Conservation (phyloP, 23 tunicate species). For the Styela plicata region DNA sequence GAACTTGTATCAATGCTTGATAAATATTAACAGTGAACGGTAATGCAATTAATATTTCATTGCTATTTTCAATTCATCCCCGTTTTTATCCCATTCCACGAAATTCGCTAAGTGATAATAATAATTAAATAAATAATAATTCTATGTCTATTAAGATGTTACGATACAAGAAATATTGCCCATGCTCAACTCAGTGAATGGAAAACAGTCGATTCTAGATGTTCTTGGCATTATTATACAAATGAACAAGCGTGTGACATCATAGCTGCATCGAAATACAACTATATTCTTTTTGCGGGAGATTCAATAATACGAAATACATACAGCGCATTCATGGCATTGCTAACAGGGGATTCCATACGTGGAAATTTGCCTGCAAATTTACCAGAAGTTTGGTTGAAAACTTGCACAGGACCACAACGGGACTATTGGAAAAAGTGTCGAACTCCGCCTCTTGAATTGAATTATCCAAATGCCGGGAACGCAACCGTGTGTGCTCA, state of each 20-base stretch:
- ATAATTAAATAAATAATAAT: not conserved
- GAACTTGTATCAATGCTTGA: no score
- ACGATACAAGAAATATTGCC: conserved; percentile 24
- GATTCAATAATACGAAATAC: conserved; percentile 39
- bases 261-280: conserved; percentile 15
- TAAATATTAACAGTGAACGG: no score
- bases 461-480: not conserved
- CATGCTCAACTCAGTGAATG: conserved; percentile 6
- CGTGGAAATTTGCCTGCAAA: not conserved
- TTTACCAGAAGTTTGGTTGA: not conserved
- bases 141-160: conserved; percentile 11
- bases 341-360: conserved; percentile 27
- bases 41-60: no score
- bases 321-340: conserved; percentile 15
- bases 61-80: no score
- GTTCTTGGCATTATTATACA: conserved; percentile 28
- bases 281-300: conserved; percentile 28
- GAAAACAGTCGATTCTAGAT: conserved; percentile 23
- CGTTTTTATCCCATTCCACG: no score
- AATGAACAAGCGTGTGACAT: conserved; percentile 20
- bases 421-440: conserved; percentile 30
- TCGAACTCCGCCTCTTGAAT: not conserved
- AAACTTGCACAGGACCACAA: conserved; percentile 10
- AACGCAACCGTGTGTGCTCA: not conserved
- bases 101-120: no score